phyloP scores from a whole-genome alignment of 1,140 invertebrate species.

The Eubasilissa regina region DNA sequence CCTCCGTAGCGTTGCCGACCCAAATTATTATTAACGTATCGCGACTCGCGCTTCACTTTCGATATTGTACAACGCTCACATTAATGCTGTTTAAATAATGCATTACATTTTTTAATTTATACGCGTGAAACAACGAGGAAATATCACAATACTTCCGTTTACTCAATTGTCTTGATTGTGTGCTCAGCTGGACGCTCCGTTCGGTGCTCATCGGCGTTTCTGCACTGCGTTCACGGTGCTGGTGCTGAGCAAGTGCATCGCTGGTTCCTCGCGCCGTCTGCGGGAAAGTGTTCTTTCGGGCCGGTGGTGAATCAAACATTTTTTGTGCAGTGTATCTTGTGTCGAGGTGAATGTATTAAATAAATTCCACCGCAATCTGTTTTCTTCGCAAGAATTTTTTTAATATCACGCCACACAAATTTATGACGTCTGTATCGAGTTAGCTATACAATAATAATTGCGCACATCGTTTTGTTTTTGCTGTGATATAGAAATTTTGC shows the following conservation, averaged over 20 bases:
- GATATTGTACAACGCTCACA: conserved; percentile 36
- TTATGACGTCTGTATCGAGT: too few species aligned
- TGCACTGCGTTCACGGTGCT: not conserved
- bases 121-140: conserved; percentile 44
- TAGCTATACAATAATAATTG: too few species aligned
- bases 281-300: conserved; percentile 7
- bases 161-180: conserved; percentile 36
- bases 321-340: too few species aligned
- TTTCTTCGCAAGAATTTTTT: too few species aligned
- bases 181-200: conserved; percentile 24
- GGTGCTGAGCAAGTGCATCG: not conserved
- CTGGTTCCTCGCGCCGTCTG: not conserved
- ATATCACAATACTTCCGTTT: conserved; percentile 42
- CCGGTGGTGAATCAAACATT: not conserved
- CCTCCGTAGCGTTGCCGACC: not conserved
- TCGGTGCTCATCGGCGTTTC: not conserved
- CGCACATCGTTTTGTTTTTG: too few species aligned
- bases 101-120: conserved; percentile 45
- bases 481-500: too few species aligned
- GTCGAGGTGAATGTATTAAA: too few species aligned
- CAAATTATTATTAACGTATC: not conserved
- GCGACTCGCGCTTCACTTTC: conserved; percentile 32
- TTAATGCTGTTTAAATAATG: conserved; percentile 29
- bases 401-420: too few species aligned
- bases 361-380: too few species aligned